Base-by-base conservation (phyloP, 1,140 invertebrate species). In the Musca domestica region DNA sequence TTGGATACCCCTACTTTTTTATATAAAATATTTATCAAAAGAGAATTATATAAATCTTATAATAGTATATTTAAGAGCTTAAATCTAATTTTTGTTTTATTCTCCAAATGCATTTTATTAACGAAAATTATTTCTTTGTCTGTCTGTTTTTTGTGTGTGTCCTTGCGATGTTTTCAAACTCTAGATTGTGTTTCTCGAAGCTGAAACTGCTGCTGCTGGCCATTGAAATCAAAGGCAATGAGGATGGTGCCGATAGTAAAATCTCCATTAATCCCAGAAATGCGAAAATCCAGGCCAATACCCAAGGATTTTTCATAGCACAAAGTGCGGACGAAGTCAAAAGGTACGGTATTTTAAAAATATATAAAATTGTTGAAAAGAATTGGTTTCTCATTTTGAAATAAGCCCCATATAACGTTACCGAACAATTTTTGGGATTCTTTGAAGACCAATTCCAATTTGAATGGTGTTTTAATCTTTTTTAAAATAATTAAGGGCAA, bases 271-370 rank as follows among this genome's bases (percentile, higher is more conserved):
- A 99, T 88, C 98, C 98, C 63, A 89, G 95, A 74, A 92, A 92
- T 72, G 95, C 94, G 69, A 98, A 98, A 84, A 98, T 99, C 70
- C 92, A 95, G 81, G 92, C 95, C 47, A 98, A 97, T 82, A 99
- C 98, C 71, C 97, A 99, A 87, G 98, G 98, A 75, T 99, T 99
- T 86, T 99, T 99, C 84, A 99, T 99, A 83, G 98, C 98, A 76
- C 97, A 99, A 86, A 99, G 96, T 73, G 97, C 97, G 23, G 98
- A 99, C 84, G 98, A 99, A 88, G 98, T 99, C 19, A 99, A 99
- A 89, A 91, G 97, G 98, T 99, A 84, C 6, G 34, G n/a, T n/a
- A n/a, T n/a, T n/a, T n/a, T n/a, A n/a, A n/a, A n/a, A n/a, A n/a
- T n/a, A n/a, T n/a, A n/a, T n/a, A n/a, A n/a, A n/a, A n/a, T n/a